Evolutionary conservation across 92 coral and sea anemone genomes (phyloP), one percentile per base, ranked within the genome.

Genomic region (Pocillopora grandis): DNA sequence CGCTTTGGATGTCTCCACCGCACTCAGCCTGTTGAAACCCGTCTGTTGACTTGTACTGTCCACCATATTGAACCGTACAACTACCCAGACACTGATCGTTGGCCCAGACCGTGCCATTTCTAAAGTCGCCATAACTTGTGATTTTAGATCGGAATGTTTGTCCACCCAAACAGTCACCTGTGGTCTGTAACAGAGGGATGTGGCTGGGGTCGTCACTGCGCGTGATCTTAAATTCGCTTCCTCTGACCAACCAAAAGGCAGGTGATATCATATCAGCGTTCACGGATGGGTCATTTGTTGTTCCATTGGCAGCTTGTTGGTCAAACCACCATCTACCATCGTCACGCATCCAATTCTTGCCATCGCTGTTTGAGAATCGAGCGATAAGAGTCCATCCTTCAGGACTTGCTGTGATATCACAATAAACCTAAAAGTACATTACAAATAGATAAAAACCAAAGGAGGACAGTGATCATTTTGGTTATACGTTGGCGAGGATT

Each of bases 141-240:
- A 42, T 42, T 42, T 42, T 42, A 7, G 52, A 42, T 42, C 52
- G 52, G 8, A 42, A 42, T 42, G 52, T 42, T 42, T 42, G 52
- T 42, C 52, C 52, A 42, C 52, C 52, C 52, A 42, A 42, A 42
- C 89, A 86, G 71, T 42, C 52, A 52, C 71, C 78, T 68, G 79
- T 80, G 63, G 89, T 86, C 42, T 35, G 59, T 66, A 86, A 76
- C 69, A 86, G 55, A 58, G 87, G 65, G 5, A 86, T 62, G 86
- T 86, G 89, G 14, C 19, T 58, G 42, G 79, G 58, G 57, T 86
- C 89, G 36, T 86, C 86, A 77, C 85, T 86, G 66, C 87, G 85
- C 31, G 89, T 86, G 75, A 86, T 86, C 78, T 69, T 86, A 5
- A 86, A 10, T 37, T 86, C 87, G 17, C n/a, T 77, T 12, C 86